Percentiles rank a stretch among this genome's conserved stretches.
Evolutionary conservation across 2,797 vertebrate genomes (phyloP).

Genomic region (Lagodon rhomboides): DNA sequence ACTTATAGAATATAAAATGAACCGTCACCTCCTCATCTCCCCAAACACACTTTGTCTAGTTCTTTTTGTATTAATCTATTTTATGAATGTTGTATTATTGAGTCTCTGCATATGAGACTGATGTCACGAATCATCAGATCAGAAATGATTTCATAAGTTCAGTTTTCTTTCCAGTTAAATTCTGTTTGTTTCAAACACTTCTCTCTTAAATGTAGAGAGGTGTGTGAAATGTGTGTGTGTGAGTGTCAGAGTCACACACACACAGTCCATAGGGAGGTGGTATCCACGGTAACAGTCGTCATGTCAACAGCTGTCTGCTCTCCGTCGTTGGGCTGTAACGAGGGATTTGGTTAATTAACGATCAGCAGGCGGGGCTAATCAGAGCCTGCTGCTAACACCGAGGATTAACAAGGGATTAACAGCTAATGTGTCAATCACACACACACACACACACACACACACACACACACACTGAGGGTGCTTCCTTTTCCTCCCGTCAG

Average conservation of each 20-base stretch:
- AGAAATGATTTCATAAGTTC: too few species aligned
- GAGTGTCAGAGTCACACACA: too few species aligned
- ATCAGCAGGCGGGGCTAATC: constrained; percentile 66
- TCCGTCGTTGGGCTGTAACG: constrained; percentile 31
- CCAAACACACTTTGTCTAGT: too few species aligned
- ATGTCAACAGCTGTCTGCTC: constrained; percentile 68
- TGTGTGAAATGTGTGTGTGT: too few species aligned
- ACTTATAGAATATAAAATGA: too few species aligned
- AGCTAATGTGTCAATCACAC: constrained; percentile 66
- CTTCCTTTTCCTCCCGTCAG: background rate
- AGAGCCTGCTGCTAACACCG: constrained; percentile 58
- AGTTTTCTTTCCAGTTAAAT: too few species aligned
- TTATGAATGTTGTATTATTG: too few species aligned
- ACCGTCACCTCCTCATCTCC: too few species aligned
- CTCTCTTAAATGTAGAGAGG: background rate
- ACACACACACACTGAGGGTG: background rate
- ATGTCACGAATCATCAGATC: too few species aligned
- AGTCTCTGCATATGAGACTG: too few species aligned
- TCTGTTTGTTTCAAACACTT: background rate
- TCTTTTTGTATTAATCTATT: too few species aligned
- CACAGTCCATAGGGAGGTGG: constrained; percentile 22
- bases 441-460: constrained; percentile 30
- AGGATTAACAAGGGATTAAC: constrained; percentile 75
- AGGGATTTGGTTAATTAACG: constrained; percentile 73
- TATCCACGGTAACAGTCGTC: constrained; percentile 67